Conservation (phyloP, 2,888 invertebrate genomes). For the Sarcophaga variegata region DNA sequence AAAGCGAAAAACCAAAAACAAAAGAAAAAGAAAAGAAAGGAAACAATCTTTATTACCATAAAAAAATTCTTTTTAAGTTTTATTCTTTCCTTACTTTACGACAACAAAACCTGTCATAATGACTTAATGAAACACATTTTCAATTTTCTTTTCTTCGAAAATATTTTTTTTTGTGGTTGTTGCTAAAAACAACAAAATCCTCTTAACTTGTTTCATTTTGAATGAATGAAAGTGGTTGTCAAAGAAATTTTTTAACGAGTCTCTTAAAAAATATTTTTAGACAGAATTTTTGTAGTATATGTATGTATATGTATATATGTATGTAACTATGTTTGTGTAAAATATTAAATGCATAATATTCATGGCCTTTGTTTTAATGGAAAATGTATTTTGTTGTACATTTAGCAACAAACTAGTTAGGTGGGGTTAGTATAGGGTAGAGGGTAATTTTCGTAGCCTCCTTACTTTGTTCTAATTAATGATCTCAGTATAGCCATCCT, state of each 20-base stretch:
- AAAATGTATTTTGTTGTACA: too few relatives aligned
- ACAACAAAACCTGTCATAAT: conserved; percentile 52
- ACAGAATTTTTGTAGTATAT: neutral
- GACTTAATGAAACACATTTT: conserved; percentile 40
- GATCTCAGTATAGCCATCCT: too few relatives aligned
- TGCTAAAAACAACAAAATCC: conserved; percentile 37
- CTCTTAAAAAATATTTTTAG: neutral
- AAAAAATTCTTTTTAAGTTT: conserved; percentile 28
- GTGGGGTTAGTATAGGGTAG: too few relatives aligned
- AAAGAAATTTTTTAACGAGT: conserved; percentile 8
- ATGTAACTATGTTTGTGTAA: too few relatives aligned
- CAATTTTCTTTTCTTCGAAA: conserved; percentile 6
- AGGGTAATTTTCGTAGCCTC: too few relatives aligned
- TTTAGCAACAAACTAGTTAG: too few relatives aligned
- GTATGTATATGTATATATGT: too few relatives aligned
- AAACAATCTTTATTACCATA: conserved; percentile 23
- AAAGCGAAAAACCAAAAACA: neutral
- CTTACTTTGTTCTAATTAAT: too few relatives aligned
- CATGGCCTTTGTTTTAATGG: too few relatives aligned
- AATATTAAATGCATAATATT: too few relatives aligned
- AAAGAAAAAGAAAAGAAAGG: conserved; percentile 38
- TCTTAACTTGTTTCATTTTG: conserved; percentile 48
- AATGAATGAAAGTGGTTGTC: conserved; percentile 44
- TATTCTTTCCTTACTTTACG: neutral
- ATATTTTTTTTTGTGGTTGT: conserved; percentile 15